Percentiles rank a stretch among this genome's conserved stretches.
Conservation (phyloP, 2,888 invertebrate species). For the Prostheceraeus crozeri region DNA sequence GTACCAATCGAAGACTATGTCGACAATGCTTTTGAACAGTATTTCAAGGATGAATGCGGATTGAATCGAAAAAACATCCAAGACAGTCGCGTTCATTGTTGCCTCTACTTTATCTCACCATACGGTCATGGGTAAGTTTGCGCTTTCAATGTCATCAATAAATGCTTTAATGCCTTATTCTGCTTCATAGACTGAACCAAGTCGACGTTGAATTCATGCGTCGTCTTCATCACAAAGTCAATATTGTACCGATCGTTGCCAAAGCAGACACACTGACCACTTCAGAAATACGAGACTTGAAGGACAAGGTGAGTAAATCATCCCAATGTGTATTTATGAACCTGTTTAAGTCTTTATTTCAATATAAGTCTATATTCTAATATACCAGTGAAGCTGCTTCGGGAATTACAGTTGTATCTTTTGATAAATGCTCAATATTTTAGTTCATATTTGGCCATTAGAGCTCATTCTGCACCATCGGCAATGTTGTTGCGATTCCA, state of each 20-base stretch:
- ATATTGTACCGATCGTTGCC: conserved; percentile 57
- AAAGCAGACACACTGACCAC: conserved; percentile 57
- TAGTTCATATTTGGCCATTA: no score
- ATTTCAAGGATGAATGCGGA: conserved; percentile 71
- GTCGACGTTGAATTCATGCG: conserved; percentile 56
- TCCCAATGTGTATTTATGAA: background rate
- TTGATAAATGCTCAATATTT: no score
- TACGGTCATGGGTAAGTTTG: conserved; percentile 54
- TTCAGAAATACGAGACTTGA: conserved; percentile 50
- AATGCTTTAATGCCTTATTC: conserved; percentile 3
- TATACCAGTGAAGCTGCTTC: no score
- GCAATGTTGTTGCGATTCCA: no score
- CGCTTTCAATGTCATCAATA: background rate
- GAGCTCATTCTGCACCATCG: no score
- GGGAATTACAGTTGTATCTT: no score
- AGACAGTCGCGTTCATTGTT: conserved; percentile 93
- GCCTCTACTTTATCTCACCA: conserved; percentile 57
- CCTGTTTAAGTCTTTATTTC: background rate
- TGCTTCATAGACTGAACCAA: conserved; percentile 50
- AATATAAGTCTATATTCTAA: no score
- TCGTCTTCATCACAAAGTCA: conserved; percentile 55
- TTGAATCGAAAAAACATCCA: conserved; percentile 88
- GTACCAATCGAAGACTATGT: conserved; percentile 89
- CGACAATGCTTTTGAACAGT: conserved; percentile 79
- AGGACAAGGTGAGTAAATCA: conserved; percentile 47